A percentile compares a stretch with the other conserved stretches of the same genome.
phyloP scores from a whole-genome alignment of 2,797 vertebrate genomes.

The Avahi laniger region DNA sequence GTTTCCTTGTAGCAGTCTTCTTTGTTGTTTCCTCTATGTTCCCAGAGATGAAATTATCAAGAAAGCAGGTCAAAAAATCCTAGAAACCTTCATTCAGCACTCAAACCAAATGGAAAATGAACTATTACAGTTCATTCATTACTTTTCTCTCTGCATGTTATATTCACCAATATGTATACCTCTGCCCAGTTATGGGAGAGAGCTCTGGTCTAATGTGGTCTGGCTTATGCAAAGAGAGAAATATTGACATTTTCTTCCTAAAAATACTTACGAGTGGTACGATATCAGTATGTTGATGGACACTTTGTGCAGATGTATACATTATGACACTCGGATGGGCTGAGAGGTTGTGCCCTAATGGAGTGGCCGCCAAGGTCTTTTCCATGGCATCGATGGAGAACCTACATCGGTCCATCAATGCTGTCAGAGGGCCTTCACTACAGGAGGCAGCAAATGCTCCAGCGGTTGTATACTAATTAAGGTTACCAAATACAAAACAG shows the following conservation, averaged over 20 bases:
- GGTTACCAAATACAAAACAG: background rate
- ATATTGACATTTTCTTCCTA: background rate
- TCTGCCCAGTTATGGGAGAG: background rate
- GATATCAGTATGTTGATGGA: background rate
- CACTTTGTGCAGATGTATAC: background rate
- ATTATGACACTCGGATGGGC: background rate
- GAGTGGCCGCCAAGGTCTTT: background rate
- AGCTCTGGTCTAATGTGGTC: background rate
- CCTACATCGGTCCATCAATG: background rate
- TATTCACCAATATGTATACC: background rate
- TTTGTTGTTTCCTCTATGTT: constrained; percentile 34
- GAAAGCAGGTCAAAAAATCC: constrained; percentile 15
- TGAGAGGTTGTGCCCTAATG: background rate
- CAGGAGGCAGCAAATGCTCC: background rate
- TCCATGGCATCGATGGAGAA: background rate
- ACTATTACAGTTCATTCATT: background rate
- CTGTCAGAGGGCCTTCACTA: background rate
- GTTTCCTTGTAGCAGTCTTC: constrained; percentile 44
- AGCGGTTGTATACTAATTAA: background rate
- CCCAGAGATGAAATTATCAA: constrained; percentile 32
- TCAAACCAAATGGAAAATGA: background rate
- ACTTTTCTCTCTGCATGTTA: background rate
- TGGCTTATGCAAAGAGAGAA: background rate
- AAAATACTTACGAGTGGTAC: background rate
- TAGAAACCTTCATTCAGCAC: background rate